These are phyloP conservation scores for Dasyornis broadbenti DNA, from an alignment of 2,113 vertebrate genomes.

Conservation along the genomic window DNA sequence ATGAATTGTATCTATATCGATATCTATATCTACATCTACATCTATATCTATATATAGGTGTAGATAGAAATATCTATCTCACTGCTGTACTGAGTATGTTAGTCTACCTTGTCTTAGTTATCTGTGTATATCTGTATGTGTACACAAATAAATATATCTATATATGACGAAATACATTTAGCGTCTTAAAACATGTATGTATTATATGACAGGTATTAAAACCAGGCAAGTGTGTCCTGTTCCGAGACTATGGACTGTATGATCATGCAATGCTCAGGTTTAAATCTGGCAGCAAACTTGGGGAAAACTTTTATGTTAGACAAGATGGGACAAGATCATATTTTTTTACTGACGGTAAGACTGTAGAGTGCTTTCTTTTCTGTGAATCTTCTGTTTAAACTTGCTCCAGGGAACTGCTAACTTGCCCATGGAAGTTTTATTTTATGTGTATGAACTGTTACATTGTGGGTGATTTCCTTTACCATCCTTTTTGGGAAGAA, in stretches of 20 bases:
- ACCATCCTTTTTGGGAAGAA: background rate
- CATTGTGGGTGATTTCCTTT: background rate
- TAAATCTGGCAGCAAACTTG: slow-evolving; percentile 88
- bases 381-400: background rate
- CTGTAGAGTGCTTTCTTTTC: background rate
- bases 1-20: background rate
- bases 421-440: background rate
- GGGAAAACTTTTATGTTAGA: slow-evolving; percentile 92
- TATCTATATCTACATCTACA: background rate
- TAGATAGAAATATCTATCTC: background rate
- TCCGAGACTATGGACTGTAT: slow-evolving; percentile 91
- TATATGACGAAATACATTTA: background rate
- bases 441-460: background rate
- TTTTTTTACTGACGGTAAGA: slow-evolving; percentile 91
- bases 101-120: background rate
- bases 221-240: slow-evolving; percentile 84
- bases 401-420: background rate
- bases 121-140: background rate
- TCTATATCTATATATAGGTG: background rate
- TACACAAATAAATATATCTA: background rate
- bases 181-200: background rate
- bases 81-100: background rate
- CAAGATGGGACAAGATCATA: slow-evolving; percentile 94
- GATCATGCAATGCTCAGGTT: slow-evolving; percentile 96
- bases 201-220: slow-evolving; percentile 82